phyloP scores from a whole-genome alignment of 2,888 invertebrate species.

The Ectemnius cavifrons region DNA sequence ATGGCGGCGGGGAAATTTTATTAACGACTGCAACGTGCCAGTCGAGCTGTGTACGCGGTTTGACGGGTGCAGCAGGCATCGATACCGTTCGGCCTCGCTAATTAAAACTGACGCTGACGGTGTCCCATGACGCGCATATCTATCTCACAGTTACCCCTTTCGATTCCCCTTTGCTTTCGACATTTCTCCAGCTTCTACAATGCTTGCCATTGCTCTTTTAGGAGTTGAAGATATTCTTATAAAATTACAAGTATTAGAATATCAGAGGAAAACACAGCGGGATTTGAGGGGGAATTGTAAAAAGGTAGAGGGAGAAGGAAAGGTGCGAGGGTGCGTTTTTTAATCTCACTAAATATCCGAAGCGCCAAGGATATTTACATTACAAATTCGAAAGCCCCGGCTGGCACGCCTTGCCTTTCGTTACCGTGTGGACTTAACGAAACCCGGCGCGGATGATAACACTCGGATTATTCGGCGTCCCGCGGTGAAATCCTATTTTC shows the following conservation, averaged over 20 bases:
- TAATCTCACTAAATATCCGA: slow-evolving; percentile 16
- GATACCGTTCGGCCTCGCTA: slow-evolving; percentile 61
- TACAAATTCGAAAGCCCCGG: slow-evolving; percentile 23
- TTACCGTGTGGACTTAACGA: not conserved
- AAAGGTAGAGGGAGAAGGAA: too few relatives aligned
- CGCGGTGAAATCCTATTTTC: too few relatives aligned
- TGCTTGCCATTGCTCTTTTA: not conserved
- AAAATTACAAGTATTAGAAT: too few relatives aligned
- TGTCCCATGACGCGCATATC: slow-evolving; percentile 56
- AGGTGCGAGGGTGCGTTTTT: slow-evolving; percentile 15
- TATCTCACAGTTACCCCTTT: not conserved
- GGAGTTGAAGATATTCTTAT: not conserved
- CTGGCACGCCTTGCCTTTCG: not conserved
- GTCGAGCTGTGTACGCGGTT: slow-evolving; percentile 49
- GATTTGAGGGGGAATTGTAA: too few relatives aligned
- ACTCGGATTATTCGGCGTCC: slow-evolving; percentile 6
- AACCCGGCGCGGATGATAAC: slow-evolving; percentile 14
- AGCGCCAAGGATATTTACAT: slow-evolving; percentile 26
- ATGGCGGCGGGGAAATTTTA: slow-evolving; percentile 59
- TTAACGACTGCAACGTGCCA: slow-evolving; percentile 63
- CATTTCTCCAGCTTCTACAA: not conserved
- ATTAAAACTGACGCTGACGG: slow-evolving; percentile 68
- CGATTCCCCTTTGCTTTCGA: not conserved
- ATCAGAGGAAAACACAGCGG: too few relatives aligned
- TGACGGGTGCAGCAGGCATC: slow-evolving; percentile 63